phyloP scores from a whole-genome alignment of 2,888 invertebrate genomes.

The Dynastes grantii region DNA sequence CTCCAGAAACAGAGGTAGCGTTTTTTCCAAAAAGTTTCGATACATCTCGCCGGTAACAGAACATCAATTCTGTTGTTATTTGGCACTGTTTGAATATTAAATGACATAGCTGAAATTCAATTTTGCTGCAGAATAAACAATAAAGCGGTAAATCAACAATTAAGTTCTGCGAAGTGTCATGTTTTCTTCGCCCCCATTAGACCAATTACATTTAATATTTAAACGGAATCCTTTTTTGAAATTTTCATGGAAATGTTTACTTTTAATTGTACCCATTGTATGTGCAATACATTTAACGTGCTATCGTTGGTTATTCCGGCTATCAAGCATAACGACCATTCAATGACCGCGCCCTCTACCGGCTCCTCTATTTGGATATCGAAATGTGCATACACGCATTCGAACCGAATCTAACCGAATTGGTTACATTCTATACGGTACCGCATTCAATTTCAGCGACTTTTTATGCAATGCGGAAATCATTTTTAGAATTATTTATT shows the following conservation, averaged over 20 bases:
- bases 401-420: conserved; percentile 12
- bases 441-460: conserved; percentile 5
- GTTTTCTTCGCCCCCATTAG: neutral
- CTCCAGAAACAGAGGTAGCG: no score
- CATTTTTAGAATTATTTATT: conserved; percentile 22
- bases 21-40: no score
- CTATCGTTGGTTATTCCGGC: neutral
- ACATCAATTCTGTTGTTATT: no score
- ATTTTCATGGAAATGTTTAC: neutral
- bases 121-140: no score
- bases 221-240: neutral
- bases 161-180: neutral
- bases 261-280: neutral
- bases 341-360: neutral
- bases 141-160: no score
- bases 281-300: neutral
- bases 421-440: neutral
- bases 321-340: neutral
- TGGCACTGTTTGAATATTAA: no score
- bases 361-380: neutral
- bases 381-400: neutral
- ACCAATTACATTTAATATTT: neutral
- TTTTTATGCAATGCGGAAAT: conserved; percentile 23
- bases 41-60: no score
- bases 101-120: no score